Percentiles rank a stretch among this genome's conserved stretches.
Conservation (phyloP, 2,113 vertebrate genomes). For the Pitta sordida region DNA sequence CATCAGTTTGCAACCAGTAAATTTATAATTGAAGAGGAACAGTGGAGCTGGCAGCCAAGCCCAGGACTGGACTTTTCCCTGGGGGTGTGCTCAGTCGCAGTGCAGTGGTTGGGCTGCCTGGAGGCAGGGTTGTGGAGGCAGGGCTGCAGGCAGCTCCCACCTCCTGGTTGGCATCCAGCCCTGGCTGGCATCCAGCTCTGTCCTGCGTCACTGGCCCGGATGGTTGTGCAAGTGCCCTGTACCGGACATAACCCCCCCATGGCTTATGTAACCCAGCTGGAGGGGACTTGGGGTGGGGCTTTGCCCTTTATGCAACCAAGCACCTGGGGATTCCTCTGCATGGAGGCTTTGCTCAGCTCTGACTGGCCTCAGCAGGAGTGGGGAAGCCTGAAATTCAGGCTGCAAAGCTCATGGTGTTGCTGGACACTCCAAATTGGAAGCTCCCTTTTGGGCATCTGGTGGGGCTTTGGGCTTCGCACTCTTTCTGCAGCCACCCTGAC, state of each 20-base stretch:
- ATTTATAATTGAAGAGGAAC: not conserved
- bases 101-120: not conserved
- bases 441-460: not conserved
- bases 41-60: not conserved
- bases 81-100: not conserved
- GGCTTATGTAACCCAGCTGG: accelerated
- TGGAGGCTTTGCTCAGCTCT: not conserved
- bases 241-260: accelerated
- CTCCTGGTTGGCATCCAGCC: not conserved
- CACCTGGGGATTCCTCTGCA: accelerated
- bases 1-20: not conserved
- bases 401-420: not conserved
- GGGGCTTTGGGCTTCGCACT: accelerated
- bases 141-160: not conserved
- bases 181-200: not conserved
- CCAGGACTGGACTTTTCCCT: not conserved
- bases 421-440: accelerated
- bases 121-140: not conserved
- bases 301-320: not conserved
- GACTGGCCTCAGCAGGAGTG: accelerated
- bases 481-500: not conserved
- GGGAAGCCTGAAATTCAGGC: accelerated
- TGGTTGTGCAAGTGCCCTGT: not conserved
- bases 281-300: not conserved
- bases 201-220: accelerated